Conservation (phyloP, 2,797 vertebrate genomes). For the Helicolenus hilgendorfi region DNA sequence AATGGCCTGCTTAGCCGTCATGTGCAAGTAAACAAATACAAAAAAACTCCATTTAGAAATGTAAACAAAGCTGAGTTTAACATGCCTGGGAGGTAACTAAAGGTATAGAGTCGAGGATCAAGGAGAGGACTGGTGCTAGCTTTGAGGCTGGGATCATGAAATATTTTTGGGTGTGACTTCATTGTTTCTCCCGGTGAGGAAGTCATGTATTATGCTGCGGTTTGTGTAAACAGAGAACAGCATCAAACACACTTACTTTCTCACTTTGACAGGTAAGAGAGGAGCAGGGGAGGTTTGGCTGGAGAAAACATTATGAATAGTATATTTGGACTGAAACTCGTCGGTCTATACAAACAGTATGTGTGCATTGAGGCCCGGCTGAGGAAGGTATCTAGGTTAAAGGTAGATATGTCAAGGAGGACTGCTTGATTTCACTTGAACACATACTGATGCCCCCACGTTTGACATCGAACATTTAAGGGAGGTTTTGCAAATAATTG, state of each 20-base stretch:
- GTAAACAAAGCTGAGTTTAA: constrained; percentile 20
- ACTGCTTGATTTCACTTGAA: constrained; percentile 44
- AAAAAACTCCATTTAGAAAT: neutral
- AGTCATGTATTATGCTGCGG: neutral
- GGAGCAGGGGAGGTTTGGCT: neutral
- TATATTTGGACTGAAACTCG: neutral
- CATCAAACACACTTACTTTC: neutral
- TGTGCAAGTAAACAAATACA: constrained; percentile 12
- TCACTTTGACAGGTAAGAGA: neutral
- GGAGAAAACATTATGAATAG: neutral
- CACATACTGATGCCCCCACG: neutral
- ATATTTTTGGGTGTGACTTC: constrained; percentile 55
- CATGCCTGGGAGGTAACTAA: neutral
- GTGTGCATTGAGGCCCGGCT: constrained; percentile 1
- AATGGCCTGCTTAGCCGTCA: neutral
- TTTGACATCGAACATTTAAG: constrained; percentile 44
- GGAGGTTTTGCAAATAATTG: constrained; percentile 7
- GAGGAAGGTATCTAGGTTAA: constrained; percentile 61
- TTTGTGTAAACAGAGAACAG: neutral
- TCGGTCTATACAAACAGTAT: neutral
- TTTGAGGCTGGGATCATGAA: neutral
- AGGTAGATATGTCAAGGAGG: constrained; percentile 63
- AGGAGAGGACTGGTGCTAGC: neutral
- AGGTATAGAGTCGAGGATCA: neutral
- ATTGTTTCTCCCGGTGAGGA: constrained; percentile 54